Evolutionary conservation across 2,888 invertebrate genomes (phyloP), one percentile per base, ranked within the genome.

Genomic region (Xylocampa areola): DNA sequence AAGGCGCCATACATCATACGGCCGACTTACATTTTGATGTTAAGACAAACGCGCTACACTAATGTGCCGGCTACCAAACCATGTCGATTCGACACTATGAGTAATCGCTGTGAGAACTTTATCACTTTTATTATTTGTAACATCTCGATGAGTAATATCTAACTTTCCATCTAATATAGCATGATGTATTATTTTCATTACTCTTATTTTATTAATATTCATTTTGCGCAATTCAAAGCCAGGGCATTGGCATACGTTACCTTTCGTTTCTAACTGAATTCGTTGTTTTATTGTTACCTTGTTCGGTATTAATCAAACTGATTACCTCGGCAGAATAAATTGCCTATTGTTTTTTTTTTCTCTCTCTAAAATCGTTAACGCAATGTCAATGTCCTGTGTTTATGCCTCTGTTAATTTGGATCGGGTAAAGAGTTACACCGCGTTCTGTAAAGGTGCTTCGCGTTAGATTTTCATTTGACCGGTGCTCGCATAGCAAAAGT

Each of bases 231-330:
- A 92, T 92, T 91, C 89, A 94, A 95, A 96, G 97, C 97, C 97
- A 97, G 97, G 97, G 97, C 97, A 97, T 97, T 97, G 97, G 97
- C 97, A 97, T 95, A 94, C 91, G 91, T 89, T 92, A 92, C 91
- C 87, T 90, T 92, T 88, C 90, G 86, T 87, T 90, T 91, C 88
- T 89, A 92, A 93, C 91, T 91, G 91, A 93, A 93, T 92, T 87
- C 87, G 86, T 89, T 87, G 86, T 89, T 92, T 90, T 91, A 91
- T 92, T 91, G 91, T 92, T 91, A 87, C 88, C 86, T 85, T 81
- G 88, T 89, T 89, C 86, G 86, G 91, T 87, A 92, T 94, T 92
- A 92, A 94, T 93, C 93, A 92, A 92, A 92, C 89, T 92, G 92
- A 93, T 91, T 92, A 92, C 91, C 85, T 84, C 86, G 91, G 86